Evolutionary conservation across 2,888 invertebrate genomes (phyloP).

Genomic region (Mactromeris polynyma): DNA sequence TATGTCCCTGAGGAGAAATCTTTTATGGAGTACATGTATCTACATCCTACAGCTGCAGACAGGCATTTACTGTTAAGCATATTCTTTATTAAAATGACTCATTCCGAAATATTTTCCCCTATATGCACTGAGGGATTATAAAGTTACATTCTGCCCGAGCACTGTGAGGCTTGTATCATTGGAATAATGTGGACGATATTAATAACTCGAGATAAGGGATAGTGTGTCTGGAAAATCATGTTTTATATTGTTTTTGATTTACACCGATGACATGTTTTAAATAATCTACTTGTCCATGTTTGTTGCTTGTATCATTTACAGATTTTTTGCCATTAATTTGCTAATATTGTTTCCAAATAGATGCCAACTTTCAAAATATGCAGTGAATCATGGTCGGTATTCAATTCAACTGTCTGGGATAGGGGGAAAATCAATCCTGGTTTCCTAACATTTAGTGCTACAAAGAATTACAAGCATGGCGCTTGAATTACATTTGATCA

Average conservation of each 20-base stretch:
- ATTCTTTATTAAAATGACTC: not conserved
- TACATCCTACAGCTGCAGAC: not conserved
- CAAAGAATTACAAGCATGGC: not conserved
- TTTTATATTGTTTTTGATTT: not conserved
- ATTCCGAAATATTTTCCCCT: not conserved
- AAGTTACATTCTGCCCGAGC: not conserved
- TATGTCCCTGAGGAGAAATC: too few species aligned
- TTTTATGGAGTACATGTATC: not conserved
- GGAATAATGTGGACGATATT: too few species aligned
- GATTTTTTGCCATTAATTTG: slow-evolving; percentile 23
- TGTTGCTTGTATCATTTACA: not conserved
- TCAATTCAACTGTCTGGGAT: slow-evolving; percentile 61
- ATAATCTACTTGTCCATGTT: not conserved
- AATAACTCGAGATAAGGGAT: not conserved
- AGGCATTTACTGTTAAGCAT: not conserved
- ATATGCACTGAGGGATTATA: not conserved
- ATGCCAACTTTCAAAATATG: slow-evolving; percentile 41
- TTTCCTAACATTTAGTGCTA: not conserved
- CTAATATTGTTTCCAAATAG: slow-evolving; percentile 38
- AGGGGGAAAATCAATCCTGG: slow-evolving; percentile 45
- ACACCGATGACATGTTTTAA: not conserved
- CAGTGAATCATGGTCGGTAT: slow-evolving; percentile 60
- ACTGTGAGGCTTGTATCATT: too few species aligned
- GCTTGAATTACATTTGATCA: not conserved
- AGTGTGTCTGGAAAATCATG: not conserved